Base-by-base conservation (phyloP, 92 coral and sea anemone species). In the Bergia sp. region DNA sequence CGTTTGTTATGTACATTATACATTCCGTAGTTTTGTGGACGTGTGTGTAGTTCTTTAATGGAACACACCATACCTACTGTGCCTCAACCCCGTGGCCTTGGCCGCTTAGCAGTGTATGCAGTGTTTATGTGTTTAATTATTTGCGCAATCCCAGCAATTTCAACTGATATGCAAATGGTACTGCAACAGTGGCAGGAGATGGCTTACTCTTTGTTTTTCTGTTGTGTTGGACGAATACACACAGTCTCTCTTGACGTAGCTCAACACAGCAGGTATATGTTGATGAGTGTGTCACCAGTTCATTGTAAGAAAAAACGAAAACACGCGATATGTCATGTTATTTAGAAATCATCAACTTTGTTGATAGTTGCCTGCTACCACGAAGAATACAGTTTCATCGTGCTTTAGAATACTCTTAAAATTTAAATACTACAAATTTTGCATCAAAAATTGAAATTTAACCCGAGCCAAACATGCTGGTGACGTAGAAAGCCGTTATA, bases 121-220 rank as follows among this genome's bases (percentile, higher is more conserved):
- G 1, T 39, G 80, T 76, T 76, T 76, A 15, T 78, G 29, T 78
- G 38, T 21, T 78, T 78, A 2, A 4, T 47, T 40, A 78, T 7
- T 45, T 15, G 82, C 47, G 65, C 40, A 47, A 45, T 23, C 7
- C 39, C 15, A 76, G 7, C 53, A 4, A 78, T 47, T 23, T 78
- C 82, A 45, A 43, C 39, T 78, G 40, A 73, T 73, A 73, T 73
- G 78, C 45, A 78, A 78, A 78, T 78, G 38, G 18, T 45, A 21
- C 0, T 7, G 82, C 55, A 15, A 7, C 0, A 21, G 44, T 23
- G 42, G 21, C 55, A 53, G 58, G 58, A 18, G 58, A 53, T 18
- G 58, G 16, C 16, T 12, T 53, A 3, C 3, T 53, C 58, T 53
- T 53, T 53, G 58, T 10, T 23, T 4, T 57, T 49, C 37, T 41